These are phyloP conservation scores for Fabriciana adippe DNA, from an alignment of 2,888 invertebrate species.

Conservation along the genomic window DNA sequence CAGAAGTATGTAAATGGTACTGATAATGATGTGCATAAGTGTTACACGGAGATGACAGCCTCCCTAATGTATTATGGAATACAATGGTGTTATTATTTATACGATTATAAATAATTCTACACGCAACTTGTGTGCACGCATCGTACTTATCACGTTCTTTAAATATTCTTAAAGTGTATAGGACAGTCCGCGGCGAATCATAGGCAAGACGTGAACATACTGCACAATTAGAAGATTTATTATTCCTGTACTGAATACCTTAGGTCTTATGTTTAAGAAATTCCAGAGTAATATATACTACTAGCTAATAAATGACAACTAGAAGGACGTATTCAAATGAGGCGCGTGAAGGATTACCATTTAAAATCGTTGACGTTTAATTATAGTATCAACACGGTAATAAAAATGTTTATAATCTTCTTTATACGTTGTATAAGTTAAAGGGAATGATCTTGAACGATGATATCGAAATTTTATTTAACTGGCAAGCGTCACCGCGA, in stretches of 20 bases:
- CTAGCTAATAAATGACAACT: slow-evolving; percentile 5
- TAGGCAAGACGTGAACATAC: slow-evolving; percentile 54
- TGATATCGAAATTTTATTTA: too few relatives aligned
- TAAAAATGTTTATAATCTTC: too few relatives aligned
- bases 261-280: slow-evolving; percentile 34
- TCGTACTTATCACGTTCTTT: slow-evolving; percentile 46
- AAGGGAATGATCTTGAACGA: too few relatives aligned
- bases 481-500: too few relatives aligned
- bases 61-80: slow-evolving; percentile 42
- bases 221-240: slow-evolving; percentile 51
- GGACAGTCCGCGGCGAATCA: slow-evolving; percentile 53
- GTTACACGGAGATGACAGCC: slow-evolving; percentile 36
- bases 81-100: slow-evolving; percentile 39
- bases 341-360: too few relatives aligned
- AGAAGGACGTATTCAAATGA: slow-evolving; percentile 3
- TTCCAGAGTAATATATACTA: slow-evolving; percentile 13
- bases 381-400: too few relatives aligned
- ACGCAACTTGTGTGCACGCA: slow-evolving; percentile 43
- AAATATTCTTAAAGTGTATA: slow-evolving; percentile 60
- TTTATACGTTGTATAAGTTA: too few relatives aligned
- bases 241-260: slow-evolving; percentile 59
- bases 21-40: slow-evolving; percentile 11
- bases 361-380: too few relatives aligned
- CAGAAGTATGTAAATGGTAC: background rate
- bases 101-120: slow-evolving; percentile 49